Percentiles rank a stretch among this genome's conserved stretches.
phyloP scores from a whole-genome alignment of 2,113 vertebrate species.

The Strigops habroptila region DNA sequence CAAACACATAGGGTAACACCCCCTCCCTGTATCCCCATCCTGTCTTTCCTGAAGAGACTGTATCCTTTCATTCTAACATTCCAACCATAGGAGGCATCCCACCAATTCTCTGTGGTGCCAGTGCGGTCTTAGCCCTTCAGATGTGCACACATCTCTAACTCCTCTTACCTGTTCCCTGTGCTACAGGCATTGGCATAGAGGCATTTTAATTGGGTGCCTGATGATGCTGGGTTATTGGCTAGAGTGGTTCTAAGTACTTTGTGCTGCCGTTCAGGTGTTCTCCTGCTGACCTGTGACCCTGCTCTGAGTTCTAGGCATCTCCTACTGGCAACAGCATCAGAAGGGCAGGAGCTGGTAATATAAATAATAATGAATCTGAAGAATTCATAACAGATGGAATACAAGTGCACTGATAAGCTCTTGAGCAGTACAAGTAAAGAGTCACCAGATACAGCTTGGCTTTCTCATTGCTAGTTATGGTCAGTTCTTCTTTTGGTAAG shows the following conservation, averaged over 20 bases:
- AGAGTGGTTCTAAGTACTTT: background rate
- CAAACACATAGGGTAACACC: background rate
- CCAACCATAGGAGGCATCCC: background rate
- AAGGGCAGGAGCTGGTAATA: background rate
- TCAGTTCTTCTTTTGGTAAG: background rate
- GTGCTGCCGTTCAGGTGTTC: background rate
- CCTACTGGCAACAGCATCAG: background rate
- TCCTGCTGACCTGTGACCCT: background rate
- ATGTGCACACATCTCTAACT: background rate
- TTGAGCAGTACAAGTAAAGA: background rate
- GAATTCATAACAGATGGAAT: background rate
- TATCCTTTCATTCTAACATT: background rate
- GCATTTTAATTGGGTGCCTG: background rate
- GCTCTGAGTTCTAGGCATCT: background rate
- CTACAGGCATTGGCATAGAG: background rate
- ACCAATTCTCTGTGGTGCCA: background rate
- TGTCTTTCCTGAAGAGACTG: background rate
- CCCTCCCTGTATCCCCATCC: background rate
- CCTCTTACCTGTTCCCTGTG: background rate
- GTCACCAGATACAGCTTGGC: background rate
- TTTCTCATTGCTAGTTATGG: background rate
- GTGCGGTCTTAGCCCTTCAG: background rate
- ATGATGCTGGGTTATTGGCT: background rate
- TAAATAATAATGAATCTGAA: background rate
- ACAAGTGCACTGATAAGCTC: background rate